These are phyloP conservation scores for Lydus trimaculatus DNA, from an alignment of 2,888 invertebrate species.

Conservation along the genomic window DNA sequence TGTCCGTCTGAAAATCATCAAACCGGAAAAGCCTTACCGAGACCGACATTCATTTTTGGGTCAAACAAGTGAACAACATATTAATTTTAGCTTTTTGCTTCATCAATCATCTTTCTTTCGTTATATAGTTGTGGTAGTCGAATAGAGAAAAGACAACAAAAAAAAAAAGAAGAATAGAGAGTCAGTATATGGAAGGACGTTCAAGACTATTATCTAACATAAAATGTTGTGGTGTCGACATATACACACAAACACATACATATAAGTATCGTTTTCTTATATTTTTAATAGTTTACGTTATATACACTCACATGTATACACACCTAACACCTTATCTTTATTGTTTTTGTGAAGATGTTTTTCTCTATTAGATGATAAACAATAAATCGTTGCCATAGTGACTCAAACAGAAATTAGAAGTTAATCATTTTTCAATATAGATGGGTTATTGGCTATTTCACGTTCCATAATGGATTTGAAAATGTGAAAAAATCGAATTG, in stretches of 20 bases:
- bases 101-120: constrained; percentile 23
- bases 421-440: constrained; percentile 8
- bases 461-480: constrained; percentile 9
- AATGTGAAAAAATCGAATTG: background rate
- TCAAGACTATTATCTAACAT: constrained; percentile 1
- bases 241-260: background rate
- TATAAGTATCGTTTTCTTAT: background rate
- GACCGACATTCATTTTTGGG: constrained; percentile 17
- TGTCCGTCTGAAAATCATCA: background rate
- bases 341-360: constrained; percentile 3
- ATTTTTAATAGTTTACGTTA: background rate
- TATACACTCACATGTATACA: background rate
- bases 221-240: background rate
- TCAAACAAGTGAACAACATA: constrained; percentile 21
- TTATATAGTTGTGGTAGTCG: background rate
- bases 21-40: background rate
- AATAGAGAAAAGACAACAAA: background rate
- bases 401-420: constrained; percentile 7
- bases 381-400: background rate
- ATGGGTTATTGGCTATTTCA: constrained; percentile 15
- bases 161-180: background rate
- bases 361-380: background rate
- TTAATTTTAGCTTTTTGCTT: constrained; percentile 20
- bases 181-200: background rate
- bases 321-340: constrained; percentile 8